Evolutionary conservation across 2,888 invertebrate genomes (phyloP).

Genomic region (Magallana nippona): DNA sequence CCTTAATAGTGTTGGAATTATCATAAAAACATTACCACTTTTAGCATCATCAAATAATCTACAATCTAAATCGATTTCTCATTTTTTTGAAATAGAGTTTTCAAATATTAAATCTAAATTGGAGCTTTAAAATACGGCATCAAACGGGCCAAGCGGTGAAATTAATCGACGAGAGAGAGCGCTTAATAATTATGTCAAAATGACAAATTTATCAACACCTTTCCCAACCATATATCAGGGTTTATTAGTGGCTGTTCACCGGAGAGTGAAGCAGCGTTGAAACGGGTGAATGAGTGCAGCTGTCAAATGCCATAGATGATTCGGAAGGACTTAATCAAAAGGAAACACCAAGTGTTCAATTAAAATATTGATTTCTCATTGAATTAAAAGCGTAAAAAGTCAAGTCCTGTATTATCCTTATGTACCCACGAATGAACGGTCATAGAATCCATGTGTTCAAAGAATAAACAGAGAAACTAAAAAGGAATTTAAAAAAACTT

Average conservation of each 20-base stretch:
- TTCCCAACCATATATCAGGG: background rate
- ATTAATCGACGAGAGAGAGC: conserved; percentile 20
- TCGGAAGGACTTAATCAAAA: background rate
- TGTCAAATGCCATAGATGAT: conserved; percentile 24
- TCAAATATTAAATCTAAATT: conserved; percentile 17
- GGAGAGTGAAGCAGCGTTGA: background rate
- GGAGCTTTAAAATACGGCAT: conserved; percentile 16
- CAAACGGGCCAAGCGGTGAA: conserved; percentile 17
- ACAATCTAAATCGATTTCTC: conserved; percentile 28
- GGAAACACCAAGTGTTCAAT: conserved; percentile 1
- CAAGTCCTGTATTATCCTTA: background rate
- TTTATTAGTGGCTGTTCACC: conserved; percentile 1
- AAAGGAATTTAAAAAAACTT: background rate
- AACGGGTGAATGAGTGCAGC: conserved; percentile 35
- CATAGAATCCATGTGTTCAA: background rate
- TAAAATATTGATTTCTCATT: conserved; percentile 31
- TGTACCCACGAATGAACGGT: background rate
- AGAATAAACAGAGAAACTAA: background rate
- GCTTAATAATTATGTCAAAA: conserved; percentile 30
- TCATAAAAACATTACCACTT: conserved; percentile 28
- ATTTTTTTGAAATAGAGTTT: conserved; percentile 17
- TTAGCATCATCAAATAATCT: conserved; percentile 21
- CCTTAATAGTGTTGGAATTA: conserved; percentile 29
- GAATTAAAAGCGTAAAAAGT: conserved; percentile 1
- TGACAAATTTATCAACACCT: conserved; percentile 27